Conservation (phyloP, 2,888 invertebrate genomes). For the Diarsia rubi region DNA sequence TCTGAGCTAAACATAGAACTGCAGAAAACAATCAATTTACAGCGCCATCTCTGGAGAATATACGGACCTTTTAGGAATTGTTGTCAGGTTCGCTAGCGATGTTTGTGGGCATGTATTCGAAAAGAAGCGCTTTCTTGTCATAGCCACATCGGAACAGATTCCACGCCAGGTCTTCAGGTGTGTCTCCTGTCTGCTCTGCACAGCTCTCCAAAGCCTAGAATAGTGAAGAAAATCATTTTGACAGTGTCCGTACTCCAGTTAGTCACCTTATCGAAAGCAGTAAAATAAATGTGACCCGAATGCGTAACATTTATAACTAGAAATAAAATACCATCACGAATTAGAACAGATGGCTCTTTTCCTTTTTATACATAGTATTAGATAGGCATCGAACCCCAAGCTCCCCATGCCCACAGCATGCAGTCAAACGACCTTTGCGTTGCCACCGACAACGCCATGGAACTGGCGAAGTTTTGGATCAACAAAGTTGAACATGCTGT, state of each 20-base stretch:
- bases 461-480: neutral
- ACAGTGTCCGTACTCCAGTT: neutral
- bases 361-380: neutral
- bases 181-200: slow-evolving; percentile 78
- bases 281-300: neutral
- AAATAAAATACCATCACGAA: neutral
- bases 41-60: slow-evolving; percentile 56
- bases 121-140: slow-evolving; percentile 83
- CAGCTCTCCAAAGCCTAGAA: slow-evolving; percentile 82
- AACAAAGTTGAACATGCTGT: neutral
- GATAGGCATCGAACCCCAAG: neutral
- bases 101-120: slow-evolving; percentile 81
- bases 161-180: slow-evolving; percentile 86
- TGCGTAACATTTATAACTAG: neutral
- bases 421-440: neutral
- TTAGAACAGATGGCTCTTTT: neutral
- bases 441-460: neutral
- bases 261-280: neutral
- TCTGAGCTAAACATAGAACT: slow-evolving; percentile 20
- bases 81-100: slow-evolving; percentile 64
- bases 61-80: slow-evolving; percentile 59
- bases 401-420: neutral
- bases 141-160: slow-evolving; percentile 86
- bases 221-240: neutral
- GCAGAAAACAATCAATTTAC: slow-evolving; percentile 2